Evolutionary conservation across 35 echinoderm and acorn worm species (phyloP).

Genomic region (Ptychodera flava): DNA sequence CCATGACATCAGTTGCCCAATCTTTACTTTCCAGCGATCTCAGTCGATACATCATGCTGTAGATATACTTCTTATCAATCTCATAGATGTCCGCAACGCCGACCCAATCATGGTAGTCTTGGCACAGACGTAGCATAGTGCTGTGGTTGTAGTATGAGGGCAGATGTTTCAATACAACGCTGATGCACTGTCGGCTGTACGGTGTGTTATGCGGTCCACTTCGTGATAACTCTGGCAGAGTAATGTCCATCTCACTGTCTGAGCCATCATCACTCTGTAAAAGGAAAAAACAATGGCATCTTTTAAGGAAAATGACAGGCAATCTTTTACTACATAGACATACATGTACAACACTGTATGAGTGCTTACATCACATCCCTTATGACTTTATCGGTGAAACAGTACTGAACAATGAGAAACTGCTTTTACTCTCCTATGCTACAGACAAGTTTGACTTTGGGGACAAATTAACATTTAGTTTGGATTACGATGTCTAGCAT

Average conservation of each 20-base stretch:
- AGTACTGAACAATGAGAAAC: too few species aligned
- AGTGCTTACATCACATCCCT: too few species aligned
- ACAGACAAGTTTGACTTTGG: too few species aligned
- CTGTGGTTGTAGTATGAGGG: conserved; percentile 22
- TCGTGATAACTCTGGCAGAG: conserved; percentile 1
- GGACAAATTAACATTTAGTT: too few species aligned
- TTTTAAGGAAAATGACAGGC: too few species aligned
- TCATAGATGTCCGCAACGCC: conserved; percentile 33
- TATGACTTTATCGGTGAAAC: too few species aligned
- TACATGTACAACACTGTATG: too few species aligned
- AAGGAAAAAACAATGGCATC: background rate
- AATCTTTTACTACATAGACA: too few species aligned
- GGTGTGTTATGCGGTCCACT: background rate
- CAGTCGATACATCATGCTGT: background rate
- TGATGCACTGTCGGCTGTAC: conserved; percentile 26
- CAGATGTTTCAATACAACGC: conserved; percentile 29
- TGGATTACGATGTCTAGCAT: too few species aligned
- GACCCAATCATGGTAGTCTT: conserved; percentile 25
- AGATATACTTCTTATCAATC: conserved; percentile 14
- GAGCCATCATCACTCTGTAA: background rate
- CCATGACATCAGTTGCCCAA: background rate
- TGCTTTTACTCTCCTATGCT: too few species aligned
- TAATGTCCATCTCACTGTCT: conserved; percentile 10
- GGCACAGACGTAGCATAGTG: conserved; percentile 29
- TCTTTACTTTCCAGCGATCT: background rate